These are phyloP conservation scores for Anabacerthia variegaticeps DNA, from an alignment of 2,797 vertebrate species.

Conservation along the genomic window DNA sequence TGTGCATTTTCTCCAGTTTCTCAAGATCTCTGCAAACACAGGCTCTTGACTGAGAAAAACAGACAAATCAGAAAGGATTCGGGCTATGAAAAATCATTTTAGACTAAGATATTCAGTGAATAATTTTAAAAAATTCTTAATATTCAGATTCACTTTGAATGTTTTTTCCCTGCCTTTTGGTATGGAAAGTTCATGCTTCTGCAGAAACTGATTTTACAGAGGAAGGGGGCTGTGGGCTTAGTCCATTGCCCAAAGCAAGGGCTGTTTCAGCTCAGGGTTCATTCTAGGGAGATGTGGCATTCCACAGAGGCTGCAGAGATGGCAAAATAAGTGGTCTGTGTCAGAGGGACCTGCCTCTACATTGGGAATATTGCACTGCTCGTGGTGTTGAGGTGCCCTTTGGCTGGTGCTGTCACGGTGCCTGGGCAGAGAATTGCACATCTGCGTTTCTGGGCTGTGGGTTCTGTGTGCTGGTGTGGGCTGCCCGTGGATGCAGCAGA, in stretches of 20 bases:
- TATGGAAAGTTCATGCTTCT: neutral
- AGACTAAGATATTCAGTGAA: rapidly evolving
- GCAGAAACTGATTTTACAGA: neutral
- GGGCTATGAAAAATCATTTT: neutral
- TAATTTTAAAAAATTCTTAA: neutral
- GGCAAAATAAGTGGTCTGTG: neutral
- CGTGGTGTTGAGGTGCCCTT: neutral
- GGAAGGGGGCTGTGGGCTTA: neutral
- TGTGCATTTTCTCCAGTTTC: neutral
- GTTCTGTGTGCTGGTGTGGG: rapidly evolving
- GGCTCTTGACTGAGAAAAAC: neutral
- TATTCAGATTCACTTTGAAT: neutral
- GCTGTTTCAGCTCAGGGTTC: rapidly evolving
- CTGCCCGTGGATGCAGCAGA: rapidly evolving
- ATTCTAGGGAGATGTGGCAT: neutral
- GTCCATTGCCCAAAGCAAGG: neutral
- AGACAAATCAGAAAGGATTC: neutral
- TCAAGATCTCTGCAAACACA: neutral
- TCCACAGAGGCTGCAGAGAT: neutral
- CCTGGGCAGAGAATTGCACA: neutral
- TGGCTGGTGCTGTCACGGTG: neutral
- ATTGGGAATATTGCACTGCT: neutral
- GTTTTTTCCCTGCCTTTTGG: neutral
- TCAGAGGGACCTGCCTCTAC: neutral
- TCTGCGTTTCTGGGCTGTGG: neutral